Percentiles rank a stretch among this genome's conserved stretches.
These are phyloP conservation scores for Plestiodon gilberti DNA, from an alignment of 2,113 vertebrate species.

Conservation along the genomic window DNA sequence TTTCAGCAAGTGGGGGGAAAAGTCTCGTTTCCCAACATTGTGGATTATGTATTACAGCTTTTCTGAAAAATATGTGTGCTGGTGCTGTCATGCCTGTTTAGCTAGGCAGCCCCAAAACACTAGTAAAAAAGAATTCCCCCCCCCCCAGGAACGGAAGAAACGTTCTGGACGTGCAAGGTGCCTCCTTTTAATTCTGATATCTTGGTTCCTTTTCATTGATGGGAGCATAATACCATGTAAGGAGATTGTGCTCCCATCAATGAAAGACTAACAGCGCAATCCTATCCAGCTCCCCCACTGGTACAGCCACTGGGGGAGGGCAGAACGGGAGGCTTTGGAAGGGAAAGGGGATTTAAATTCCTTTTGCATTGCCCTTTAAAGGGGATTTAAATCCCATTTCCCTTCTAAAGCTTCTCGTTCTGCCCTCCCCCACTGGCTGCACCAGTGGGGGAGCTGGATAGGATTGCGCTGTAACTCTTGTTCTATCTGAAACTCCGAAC, in stretches of 20 bases:
- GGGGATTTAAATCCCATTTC: no score
- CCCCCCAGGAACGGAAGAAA: neutral
- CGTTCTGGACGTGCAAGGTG: neutral
- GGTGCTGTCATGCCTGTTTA: neutral
- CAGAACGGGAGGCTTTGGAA: neutral
- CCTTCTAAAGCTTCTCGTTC: no score
- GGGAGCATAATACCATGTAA: neutral
- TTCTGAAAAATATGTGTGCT: neutral
- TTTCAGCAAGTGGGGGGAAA: slow-evolving; percentile 2
- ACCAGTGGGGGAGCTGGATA: no score
- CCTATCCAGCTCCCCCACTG: no score
- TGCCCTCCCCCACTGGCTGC: no score
- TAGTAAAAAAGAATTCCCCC: no score
- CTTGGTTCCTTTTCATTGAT: neutral
- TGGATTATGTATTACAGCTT: neutral
- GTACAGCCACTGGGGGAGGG: neutral
- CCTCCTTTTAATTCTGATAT: neutral
- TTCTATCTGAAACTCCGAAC: no score
- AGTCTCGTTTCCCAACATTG: neutral
- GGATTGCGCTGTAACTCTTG: neutral
- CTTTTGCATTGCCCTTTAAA: no score
- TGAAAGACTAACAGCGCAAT: no score
- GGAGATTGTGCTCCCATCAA: no score
- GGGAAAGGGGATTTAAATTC: no score
- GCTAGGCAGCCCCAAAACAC: neutral